These are phyloP conservation scores for Paragorgia papillata DNA, from an alignment of 92 coral and sea anemone genomes.

Conservation along the genomic window DNA sequence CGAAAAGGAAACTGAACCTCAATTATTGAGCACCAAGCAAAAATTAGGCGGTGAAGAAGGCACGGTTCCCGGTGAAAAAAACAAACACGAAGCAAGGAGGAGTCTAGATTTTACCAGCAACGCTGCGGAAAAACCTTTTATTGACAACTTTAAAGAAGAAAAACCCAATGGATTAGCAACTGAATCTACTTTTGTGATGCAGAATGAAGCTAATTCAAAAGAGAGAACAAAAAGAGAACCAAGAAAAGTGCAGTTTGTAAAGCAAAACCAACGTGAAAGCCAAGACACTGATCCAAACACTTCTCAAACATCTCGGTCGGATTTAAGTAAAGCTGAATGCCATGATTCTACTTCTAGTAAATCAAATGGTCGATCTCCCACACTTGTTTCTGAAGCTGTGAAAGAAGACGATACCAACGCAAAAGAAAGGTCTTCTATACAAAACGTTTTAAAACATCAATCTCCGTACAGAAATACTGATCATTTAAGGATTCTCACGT, in stretches of 20 bases:
- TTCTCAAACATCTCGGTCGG: neutral
- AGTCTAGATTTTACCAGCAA: conserved; percentile 27
- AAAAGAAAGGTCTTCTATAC: neutral
- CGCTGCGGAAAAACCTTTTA: conserved; percentile 42
- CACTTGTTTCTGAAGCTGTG: neutral
- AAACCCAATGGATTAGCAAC: neutral
- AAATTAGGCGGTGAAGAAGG: too few relatives aligned
- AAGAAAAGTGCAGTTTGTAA: conserved; percentile 15
- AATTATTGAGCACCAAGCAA: neutral
- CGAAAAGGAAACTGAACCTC: neutral
- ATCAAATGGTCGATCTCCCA: neutral
- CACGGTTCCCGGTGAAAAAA: too few relatives aligned
- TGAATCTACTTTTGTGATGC: neutral
- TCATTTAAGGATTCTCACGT: conserved; percentile 73
- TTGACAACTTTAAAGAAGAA: neutral
- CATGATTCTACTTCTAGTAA: neutral
- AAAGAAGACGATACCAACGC: too few relatives aligned
- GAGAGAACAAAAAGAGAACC: neutral
- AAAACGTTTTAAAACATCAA: neutral
- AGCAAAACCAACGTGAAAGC: neutral
- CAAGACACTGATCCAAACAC: neutral
- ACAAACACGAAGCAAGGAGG: too few relatives aligned
- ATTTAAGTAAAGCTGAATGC: neutral
- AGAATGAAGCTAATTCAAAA: neutral
- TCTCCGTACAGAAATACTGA: conserved; percentile 57